These are phyloP conservation scores for Sebastes kiyomatsui DNA, from an alignment of 2,797 vertebrate species.

Conservation along the genomic window DNA sequence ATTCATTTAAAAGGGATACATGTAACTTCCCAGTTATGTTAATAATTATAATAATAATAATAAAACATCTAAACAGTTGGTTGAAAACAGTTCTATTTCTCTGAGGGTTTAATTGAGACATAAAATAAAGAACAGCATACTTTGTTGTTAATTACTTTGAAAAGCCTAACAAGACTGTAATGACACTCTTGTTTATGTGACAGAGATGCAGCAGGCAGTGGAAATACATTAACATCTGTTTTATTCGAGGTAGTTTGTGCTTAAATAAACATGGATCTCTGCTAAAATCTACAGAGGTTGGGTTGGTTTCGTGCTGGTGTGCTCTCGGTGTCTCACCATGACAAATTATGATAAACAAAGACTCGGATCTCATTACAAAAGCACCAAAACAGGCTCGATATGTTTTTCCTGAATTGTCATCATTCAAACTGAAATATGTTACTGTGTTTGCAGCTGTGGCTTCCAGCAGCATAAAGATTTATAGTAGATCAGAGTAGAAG, in stretches of 20 bases:
- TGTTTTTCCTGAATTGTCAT: slow-evolving; percentile 44
- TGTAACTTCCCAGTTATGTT: not conserved
- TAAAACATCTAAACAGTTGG: not conserved
- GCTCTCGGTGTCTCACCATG: slow-evolving; percentile 13
- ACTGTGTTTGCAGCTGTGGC: slow-evolving; percentile 32
- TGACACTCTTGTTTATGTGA: slow-evolving; percentile 2
- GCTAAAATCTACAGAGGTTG: slow-evolving; percentile 1
- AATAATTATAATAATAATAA: not conserved
- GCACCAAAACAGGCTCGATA: slow-evolving; percentile 31
- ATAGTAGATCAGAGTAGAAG: slow-evolving; percentile 37
- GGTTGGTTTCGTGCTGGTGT: not conserved
- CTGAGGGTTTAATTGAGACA: not conserved
- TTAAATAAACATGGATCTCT: not conserved
- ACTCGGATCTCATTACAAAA: slow-evolving; percentile 34
- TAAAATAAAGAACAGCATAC: not conserved
- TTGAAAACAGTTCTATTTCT: not conserved
- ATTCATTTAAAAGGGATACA: slow-evolving; percentile 6
- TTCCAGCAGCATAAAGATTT: slow-evolving; percentile 50
- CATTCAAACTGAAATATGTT: slow-evolving; percentile 56
- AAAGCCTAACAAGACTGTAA: slow-evolving; percentile 16
- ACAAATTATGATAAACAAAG: slow-evolving; percentile 63
- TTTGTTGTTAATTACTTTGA: slow-evolving; percentile 8
- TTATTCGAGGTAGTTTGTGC: not conserved
- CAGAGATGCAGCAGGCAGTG: slow-evolving; percentile 5
- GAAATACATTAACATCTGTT: slow-evolving; percentile 8